phyloP scores from a whole-genome alignment of 2,113 vertebrate genomes.

The Piaya cayana region DNA sequence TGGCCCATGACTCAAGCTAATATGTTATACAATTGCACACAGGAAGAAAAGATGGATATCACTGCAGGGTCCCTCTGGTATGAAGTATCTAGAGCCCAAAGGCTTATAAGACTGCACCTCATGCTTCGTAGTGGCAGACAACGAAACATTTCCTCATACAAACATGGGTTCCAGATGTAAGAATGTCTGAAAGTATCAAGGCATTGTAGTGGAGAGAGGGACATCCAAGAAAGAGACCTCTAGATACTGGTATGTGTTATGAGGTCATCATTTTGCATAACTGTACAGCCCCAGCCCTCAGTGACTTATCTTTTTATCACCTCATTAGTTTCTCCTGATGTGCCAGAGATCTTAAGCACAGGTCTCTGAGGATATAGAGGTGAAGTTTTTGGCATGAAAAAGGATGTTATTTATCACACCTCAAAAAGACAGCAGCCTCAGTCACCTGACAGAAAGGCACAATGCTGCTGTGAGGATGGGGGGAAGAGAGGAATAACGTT shows the following conservation, averaged over 20 bases:
- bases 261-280: not conserved
- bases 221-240: not conserved
- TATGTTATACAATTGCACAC: fast-evolving
- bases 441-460: not conserved
- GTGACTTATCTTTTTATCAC: not conserved
- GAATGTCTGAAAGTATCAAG: not conserved
- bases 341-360: not conserved
- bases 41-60: not conserved
- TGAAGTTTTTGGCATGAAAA: not conserved
- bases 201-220: not conserved
- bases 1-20: not conserved
- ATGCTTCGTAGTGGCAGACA: not conserved
- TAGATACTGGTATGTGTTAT: fast-evolving
- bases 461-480: fast-evolving
- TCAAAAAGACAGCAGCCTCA: not conserved
- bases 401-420: not conserved
- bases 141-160: not conserved
- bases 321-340: not conserved
- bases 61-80: not conserved
- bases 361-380: not conserved
- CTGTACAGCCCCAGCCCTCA: not conserved
- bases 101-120: not conserved
- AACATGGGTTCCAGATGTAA: not conserved
- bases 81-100: not conserved
- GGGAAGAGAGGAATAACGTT: fast-evolving